A percentile compares a stretch with the other conserved stretches of the same genome.
Evolutionary conservation across 2,797 vertebrate genomes (phyloP).

Genomic region (Anomalospiza imberbis): DNA sequence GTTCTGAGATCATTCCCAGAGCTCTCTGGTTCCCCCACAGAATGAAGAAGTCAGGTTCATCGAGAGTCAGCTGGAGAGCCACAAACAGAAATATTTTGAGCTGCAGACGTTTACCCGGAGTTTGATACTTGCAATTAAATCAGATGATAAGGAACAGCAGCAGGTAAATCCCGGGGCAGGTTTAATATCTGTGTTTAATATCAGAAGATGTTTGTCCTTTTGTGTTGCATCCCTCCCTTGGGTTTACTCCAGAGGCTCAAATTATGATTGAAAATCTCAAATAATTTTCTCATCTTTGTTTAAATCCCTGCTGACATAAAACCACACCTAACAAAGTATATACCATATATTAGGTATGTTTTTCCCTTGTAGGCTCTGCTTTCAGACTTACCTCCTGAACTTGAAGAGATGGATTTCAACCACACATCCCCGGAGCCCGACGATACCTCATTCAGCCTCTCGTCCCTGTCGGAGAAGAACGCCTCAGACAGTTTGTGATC

Average conservation of each 20-base stretch:
- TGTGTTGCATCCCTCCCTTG: background rate
- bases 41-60: conserved; percentile 96
- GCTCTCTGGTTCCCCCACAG: conserved; percentile 66
- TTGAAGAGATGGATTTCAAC: conserved; percentile 87
- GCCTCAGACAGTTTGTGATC: conserved; percentile 80
- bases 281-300: background rate
- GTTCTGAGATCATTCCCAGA: background rate
- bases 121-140: conserved; percentile 88
- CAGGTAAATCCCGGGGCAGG: conserved; percentile 77
- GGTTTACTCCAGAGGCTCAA: background rate
- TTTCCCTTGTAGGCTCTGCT: conserved; percentile 83
- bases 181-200: background rate
- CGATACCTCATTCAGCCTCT: conserved; percentile 83
- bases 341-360: background rate
- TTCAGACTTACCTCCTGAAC: conserved; percentile 91
- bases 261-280: background rate
- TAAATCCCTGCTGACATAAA: background rate
- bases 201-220: background rate
- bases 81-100: conserved; percentile 92
- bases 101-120: conserved; percentile 89
- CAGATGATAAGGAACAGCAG: conserved; percentile 89
- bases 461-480: conserved; percentile 89
- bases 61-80: conserved; percentile 90
- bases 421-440: conserved; percentile 75
- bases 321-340: background rate